A percentile compares a stretch with the other conserved stretches of the same genome.
These are phyloP conservation scores for Sarotherodon lohbergeri DNA, from an alignment of 2,113 vertebrate species.

Conservation along the genomic window DNA sequence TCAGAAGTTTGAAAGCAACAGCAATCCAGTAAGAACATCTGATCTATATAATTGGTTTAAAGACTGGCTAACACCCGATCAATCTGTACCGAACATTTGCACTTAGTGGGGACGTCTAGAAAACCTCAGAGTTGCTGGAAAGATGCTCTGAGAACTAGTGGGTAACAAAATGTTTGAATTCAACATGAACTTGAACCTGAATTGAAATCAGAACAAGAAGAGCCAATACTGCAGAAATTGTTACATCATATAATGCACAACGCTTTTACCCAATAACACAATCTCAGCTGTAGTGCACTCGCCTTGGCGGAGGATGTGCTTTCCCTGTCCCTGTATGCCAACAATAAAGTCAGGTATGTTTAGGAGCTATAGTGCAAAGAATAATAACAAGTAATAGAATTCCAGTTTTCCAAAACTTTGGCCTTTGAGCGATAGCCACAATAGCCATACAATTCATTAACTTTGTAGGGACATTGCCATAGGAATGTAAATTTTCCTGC, in stretches of 20 bases:
- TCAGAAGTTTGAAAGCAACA: background rate
- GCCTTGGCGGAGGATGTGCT: background rate
- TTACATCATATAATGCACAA: background rate
- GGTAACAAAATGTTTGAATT: background rate
- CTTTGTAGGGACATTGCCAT: background rate
- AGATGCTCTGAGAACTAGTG: background rate
- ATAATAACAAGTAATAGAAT: background rate
- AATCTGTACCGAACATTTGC: background rate
- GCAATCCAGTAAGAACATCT: background rate
- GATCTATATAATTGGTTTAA: background rate
- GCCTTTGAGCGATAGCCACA: background rate
- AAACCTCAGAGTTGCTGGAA: background rate
- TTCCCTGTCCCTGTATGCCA: background rate
- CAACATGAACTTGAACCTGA: background rate
- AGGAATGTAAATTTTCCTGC: background rate
- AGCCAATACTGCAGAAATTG: background rate
- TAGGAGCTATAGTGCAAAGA: background rate
- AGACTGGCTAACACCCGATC: rapidly evolving
- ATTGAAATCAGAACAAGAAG: background rate
- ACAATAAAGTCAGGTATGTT: background rate
- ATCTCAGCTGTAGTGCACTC: background rate
- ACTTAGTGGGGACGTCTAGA: background rate
- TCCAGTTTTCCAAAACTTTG: background rate
- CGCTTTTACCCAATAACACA: background rate
- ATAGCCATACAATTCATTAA: background rate